Evolutionary conservation across 2,113 vertebrate species (phyloP).

Genomic region (Lepisosteus osseus): DNA sequence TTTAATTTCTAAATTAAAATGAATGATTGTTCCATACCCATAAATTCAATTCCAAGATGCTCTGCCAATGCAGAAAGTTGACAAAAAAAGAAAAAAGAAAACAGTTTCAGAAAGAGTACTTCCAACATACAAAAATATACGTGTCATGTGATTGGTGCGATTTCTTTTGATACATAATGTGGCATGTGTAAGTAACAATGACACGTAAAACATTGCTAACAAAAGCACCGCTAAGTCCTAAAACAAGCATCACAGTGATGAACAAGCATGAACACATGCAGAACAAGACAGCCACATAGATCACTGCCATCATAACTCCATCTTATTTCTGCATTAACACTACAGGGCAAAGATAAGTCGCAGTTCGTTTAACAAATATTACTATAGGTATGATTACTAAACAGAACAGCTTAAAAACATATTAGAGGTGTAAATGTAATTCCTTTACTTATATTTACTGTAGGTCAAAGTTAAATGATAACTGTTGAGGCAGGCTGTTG

Average conservation of each 20-base stretch:
- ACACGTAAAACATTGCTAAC: slow-evolving; percentile 31
- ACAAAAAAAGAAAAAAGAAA: slow-evolving; percentile 65
- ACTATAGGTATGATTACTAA: too few species aligned
- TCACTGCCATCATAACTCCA: slow-evolving; percentile 66
- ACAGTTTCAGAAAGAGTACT: slow-evolving; percentile 65
- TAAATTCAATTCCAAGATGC: slow-evolving; percentile 99
- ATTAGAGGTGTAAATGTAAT: too few species aligned
- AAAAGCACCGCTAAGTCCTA: slow-evolving; percentile 13
- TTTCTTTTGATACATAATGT: slow-evolving; percentile 27
- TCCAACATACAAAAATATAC: slow-evolving; percentile 45
- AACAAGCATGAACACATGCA: slow-evolving; percentile 52
- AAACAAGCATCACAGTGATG: slow-evolving; percentile 35
- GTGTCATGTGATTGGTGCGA: slow-evolving; percentile 27
- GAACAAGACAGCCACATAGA: slow-evolving; percentile 55
- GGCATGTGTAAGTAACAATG: slow-evolving; percentile 40
- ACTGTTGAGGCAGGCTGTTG: too few species aligned
- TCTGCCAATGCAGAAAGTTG: slow-evolving; percentile 90
- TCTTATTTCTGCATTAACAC: slow-evolving; percentile 59
- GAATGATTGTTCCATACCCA: slow-evolving; percentile 93
- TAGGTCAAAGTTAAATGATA: too few species aligned
- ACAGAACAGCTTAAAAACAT: too few species aligned
- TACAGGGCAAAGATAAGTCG: slow-evolving; percentile 29
- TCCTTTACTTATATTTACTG: too few species aligned
- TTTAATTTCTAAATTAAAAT: slow-evolving; percentile 70
- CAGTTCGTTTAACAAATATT: slow-evolving; percentile 6